Percentiles rank a stretch among this genome's conserved stretches.
Conservation (phyloP, 2,113 vertebrate genomes). For the Apteryx mantelli region DNA sequence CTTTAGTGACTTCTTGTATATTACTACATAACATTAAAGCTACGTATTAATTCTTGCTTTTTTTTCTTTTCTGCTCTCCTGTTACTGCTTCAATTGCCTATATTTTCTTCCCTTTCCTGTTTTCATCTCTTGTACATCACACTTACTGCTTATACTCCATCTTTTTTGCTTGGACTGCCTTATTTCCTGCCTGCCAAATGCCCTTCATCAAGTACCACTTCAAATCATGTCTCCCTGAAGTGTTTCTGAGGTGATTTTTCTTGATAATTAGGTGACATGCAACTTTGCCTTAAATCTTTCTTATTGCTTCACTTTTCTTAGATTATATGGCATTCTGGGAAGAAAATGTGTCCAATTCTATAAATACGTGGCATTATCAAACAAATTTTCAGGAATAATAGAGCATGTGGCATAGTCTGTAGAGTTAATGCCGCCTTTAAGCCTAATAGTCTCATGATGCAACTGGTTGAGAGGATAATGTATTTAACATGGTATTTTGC, state of each 20-base stretch:
- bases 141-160: accelerated
- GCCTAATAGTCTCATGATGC: neutral
- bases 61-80: neutral
- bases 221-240: neutral
- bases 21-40: neutral
- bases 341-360: neutral
- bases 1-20: neutral
- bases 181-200: neutral
- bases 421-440: neutral
- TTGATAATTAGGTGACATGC: neutral
- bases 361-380: neutral
- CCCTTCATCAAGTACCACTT: neutral
- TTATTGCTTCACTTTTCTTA: neutral
- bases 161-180: neutral
- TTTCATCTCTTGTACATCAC: neutral
- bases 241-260: neutral
- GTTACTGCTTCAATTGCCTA: neutral
- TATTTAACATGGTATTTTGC: neutral
- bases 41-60: neutral
- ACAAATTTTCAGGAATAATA: neutral
- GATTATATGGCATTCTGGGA: neutral
- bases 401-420: neutral
- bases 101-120: neutral
- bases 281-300: neutral
- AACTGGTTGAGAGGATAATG: neutral